Base-by-base conservation (phyloP, 2,797 vertebrate species). In the Pseudochromis fuscus region DNA sequence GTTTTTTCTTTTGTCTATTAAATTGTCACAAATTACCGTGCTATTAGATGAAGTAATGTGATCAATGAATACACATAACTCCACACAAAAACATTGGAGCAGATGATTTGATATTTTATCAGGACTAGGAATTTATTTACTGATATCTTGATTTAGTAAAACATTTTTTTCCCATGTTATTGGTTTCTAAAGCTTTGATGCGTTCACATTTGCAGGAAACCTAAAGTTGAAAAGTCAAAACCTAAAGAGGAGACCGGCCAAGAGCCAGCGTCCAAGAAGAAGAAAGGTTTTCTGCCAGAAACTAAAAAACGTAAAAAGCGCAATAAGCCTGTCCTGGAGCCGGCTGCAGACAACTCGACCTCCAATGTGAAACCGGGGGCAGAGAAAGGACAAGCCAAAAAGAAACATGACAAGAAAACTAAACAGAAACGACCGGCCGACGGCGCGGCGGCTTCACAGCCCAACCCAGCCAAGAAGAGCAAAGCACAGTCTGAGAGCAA, bases 281-380 rank as follows among this genome's bases (percentile, higher is more conserved):
- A 95, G 74, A 97, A 96, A 53, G 97, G 96, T 0, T 97, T 97
- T 65, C 91, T 99, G 19, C 97, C 97, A 0, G 97, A 96, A 69
- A 95, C 90, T 1, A 99, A 99, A 48, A 97, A 96, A 70, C 94
- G 96, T 15, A 96, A 94, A 71, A 97, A 95, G 48, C 95, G 92
- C 13, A 94, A 90, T 45, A 93, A 86, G 5, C 86, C 84, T 53
- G 61, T 83, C 71, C 35, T 88, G 55, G 85, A 91, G 84, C 33
- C 80, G 0, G 60, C 80, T 4, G 25, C 28, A 0, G 58, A 56
- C 45, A 7, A 40, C 9, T 18, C 69, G 2, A 23, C 16, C 0
- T 35, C 69, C 1, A 1, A 31, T 19, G 46, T 48, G 30, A 72
- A 70, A 40, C n/a, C 79, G 0, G 72, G 28, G 38, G 66, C 67